Evolutionary conservation across 1,140 invertebrate species (phyloP).

Genomic region (Dryas iulia): DNA sequence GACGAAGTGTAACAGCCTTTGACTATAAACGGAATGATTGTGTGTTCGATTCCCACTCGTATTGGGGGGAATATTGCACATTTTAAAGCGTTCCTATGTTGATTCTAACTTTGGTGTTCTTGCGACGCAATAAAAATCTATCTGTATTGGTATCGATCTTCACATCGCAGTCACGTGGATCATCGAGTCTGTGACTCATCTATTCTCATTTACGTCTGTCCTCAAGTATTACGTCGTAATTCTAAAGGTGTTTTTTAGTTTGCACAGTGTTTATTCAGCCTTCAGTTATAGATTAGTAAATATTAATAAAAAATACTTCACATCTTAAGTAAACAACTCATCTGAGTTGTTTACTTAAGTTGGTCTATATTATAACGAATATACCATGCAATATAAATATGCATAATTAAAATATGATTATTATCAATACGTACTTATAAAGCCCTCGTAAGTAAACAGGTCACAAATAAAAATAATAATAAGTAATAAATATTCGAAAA

Average conservation of each 20-base stretch:
- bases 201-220: slow-evolving; percentile 29
- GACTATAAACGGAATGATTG: too few relatives aligned
- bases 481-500: too few relatives aligned
- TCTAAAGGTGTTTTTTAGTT: not conserved
- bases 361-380: too few relatives aligned
- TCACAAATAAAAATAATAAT: too few relatives aligned
- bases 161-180: slow-evolving; percentile 57
- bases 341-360: too few relatives aligned
- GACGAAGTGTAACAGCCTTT: too few relatives aligned
- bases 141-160: slow-evolving; percentile 28
- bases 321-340: not conserved
- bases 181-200: slow-evolving; percentile 46
- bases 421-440: too few relatives aligned
- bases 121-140: not conserved
- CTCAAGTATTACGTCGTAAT: slow-evolving; percentile 16
- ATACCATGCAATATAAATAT: too few relatives aligned
- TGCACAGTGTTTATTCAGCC: not conserved
- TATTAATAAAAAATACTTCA: not conserved
- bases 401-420: too few relatives aligned
- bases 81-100: not conserved
- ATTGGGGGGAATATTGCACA: too few relatives aligned
- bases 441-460: too few relatives aligned
- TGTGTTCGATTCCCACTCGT: too few relatives aligned
- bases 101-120: not conserved
- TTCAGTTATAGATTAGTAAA: not conserved